These are phyloP conservation scores for Chondrilla cf. caribensis DNA, from an alignment of 37 sponge, comb jelly and placozoan genomes.

Conservation along the genomic window DNA sequence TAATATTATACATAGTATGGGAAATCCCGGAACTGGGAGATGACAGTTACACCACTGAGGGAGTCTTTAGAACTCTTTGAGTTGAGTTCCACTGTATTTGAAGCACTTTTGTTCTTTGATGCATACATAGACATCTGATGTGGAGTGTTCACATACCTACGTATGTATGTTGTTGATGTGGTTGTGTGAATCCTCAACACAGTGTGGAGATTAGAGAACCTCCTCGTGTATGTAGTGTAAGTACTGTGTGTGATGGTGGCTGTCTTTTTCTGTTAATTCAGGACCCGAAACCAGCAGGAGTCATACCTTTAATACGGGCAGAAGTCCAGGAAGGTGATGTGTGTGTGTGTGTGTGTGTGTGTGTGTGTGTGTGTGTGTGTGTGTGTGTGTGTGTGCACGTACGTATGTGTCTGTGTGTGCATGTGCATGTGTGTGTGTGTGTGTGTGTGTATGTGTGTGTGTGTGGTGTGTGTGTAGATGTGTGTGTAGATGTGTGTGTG, in stretches of 20 bases:
- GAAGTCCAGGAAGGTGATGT: conserved; percentile 61
- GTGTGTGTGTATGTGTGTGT: background rate
- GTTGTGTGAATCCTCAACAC: background rate
- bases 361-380: conserved; percentile 14
- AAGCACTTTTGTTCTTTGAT: background rate
- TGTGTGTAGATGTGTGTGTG: background rate
- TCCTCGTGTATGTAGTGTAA: too few relatives aligned
- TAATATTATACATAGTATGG: too few relatives aligned
- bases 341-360: conserved; percentile 26
- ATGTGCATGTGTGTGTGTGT: conserved; percentile 5
- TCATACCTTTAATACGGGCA: conserved; percentile 50
- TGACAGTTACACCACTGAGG: too few relatives aligned
- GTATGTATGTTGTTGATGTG: background rate
- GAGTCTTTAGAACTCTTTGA: too few relatives aligned
- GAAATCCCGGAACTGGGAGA: too few relatives aligned
- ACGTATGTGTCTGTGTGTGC: background rate
- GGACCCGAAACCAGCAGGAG: conserved; percentile 63
- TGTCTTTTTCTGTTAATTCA: background rate
- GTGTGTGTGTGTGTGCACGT: conserved; percentile 13
- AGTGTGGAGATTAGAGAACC: background rate
- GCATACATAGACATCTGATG: background rate
- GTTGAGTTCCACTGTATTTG: too few relatives aligned
- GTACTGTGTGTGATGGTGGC: background rate
- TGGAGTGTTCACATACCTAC: background rate
- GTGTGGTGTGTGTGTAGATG: background rate